Base-by-base conservation (phyloP, 2,113 vertebrate species). In the Condylura cristata region DNA sequence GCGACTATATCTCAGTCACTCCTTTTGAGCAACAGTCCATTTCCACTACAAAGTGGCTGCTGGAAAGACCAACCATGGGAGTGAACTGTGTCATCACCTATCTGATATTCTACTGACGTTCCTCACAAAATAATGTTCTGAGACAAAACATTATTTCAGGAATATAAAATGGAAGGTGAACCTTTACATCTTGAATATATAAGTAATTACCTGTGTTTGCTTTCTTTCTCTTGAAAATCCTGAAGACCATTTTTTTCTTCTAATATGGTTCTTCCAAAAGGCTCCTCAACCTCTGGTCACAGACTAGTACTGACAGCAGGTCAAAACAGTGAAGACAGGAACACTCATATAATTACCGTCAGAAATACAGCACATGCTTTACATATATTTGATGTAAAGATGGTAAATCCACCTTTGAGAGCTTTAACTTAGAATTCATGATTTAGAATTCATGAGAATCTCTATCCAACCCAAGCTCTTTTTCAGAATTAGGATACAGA, bases 151-250 rank as follows among this genome's bases (percentile, higher is more conserved):
- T 39, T 74, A 8, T 72, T 76, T 56, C 39, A 20, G 28, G 18
- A n/a, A 4, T 60, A 46, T 86, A 85, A 90, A 92, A 72, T 30
- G n/a, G 68, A 86, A 74, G 51, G 34, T 39, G 46, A 63, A 56
- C 76, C 32, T 46, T 53, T 83, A 61, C 18, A n/a, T 89, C 83
- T 75, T 83, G 76, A 80, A 28, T 32, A 48, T 18, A 81, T 4
- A 78, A 48, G 63, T 61, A 39, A 12, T 84, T 80, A 78, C 39
- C 41, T 86, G 1, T 44, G 66, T 86, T 46, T 90, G 63, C 37
- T 39, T 70, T 93, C 51, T 84, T 85, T 44, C 78, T 80, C 58
- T 80, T 60, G 53, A 70, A 95, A 79, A 78, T 60, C 12, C 68
- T 81, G 34, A 39, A 60, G 37, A 60, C 13, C 22, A 18, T 56